phyloP scores from a whole-genome alignment of 2,888 invertebrate species.

The Copidosoma aretas region DNA sequence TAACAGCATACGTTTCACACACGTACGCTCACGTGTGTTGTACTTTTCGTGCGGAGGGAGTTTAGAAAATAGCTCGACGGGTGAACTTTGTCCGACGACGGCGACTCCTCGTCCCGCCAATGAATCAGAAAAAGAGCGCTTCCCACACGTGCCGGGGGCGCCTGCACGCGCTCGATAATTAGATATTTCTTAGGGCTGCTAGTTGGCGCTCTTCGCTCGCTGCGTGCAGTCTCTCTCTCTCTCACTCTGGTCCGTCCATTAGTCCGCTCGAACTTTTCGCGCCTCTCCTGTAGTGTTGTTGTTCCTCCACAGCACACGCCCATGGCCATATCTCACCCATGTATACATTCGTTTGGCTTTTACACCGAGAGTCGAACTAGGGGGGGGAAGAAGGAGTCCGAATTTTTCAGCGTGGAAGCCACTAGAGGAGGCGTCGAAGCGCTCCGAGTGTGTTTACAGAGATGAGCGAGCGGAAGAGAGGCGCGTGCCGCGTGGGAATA shows the following conservation, averaged over 20 bases:
- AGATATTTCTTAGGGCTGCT: constrained; percentile 59
- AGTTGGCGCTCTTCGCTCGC: constrained; percentile 10
- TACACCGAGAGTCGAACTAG: constrained; percentile 32
- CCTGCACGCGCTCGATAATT: constrained; percentile 62
- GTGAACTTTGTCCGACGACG: constrained; percentile 46
- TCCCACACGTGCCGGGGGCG: constrained; percentile 57
- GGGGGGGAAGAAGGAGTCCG: constrained; percentile 27
- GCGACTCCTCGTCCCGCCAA: constrained; percentile 44
- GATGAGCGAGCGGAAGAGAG: constrained; percentile 10
- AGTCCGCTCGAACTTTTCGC: constrained; percentile 24
- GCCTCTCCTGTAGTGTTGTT: constrained; percentile 39
- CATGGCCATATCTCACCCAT: background rate
- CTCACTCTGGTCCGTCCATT: constrained; percentile 10
- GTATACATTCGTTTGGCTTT: no score
- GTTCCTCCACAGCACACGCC: constrained; percentile 52
- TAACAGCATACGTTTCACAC: constrained; percentile 60
- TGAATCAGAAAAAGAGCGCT: constrained; percentile 60
- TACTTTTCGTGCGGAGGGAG: background rate
- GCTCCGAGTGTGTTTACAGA: constrained; percentile 8
- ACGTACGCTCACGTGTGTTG: constrained; percentile 37
- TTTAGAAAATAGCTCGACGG: constrained; percentile 56
- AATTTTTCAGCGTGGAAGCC: constrained; percentile 6
- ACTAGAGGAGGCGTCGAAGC: constrained; percentile 20
- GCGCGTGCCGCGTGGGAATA: constrained; percentile 32
- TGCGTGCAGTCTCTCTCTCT: constrained; percentile 26